Evolutionary conservation across 2,888 invertebrate species (phyloP), one percentile per base, ranked within the genome.

Genomic region (Eristalinus aeneus): DNA sequence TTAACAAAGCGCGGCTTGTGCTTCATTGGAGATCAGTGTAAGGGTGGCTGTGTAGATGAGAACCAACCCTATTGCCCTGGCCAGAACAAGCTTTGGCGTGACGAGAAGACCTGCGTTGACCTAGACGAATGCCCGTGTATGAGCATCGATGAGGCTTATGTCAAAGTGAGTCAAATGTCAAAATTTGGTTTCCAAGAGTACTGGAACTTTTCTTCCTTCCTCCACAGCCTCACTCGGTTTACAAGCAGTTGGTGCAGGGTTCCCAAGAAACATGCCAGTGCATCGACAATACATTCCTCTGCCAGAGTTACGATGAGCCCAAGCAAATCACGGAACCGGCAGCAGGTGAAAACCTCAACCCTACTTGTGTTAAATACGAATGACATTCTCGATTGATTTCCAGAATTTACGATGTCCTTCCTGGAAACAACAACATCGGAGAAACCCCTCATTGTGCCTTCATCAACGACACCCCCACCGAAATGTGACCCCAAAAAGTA

Each of bases 231-330:
- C 96, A 96, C 20, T 94, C 94, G 69, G 94, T 95, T 0, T 91
- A 94, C 2, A 89, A 92, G 12, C 94, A 95, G 89, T 93, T 93
- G 0, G 91, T 91, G 5, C 61, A 90, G 0, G 90, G 89, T 0
- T 94, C 94, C 0, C 96, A 96, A 89, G 94, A 95, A 89, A 93
- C 94, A 12, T 98, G 97, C 89, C 97, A 97, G 89, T 98, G 98
- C 89, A 93, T 96, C 8, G 94, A 96, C 90, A 97, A 97, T 92
- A 94, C 94, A 23, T 94, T 96, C 80, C 94, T 95, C 61, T 97
- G 97, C 80, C 88, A 91, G 16, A 88, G 89, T 3, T 92, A 90
- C 53, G 89, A 90, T 8, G 82, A 89, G 10, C 84, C 77, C 0
- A 75, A 86, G 0, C 86, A 85, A 39, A n/a, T 71, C 4, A 88